Conservation (phyloP, 2,113 vertebrate species). For the Bambusicola thoracicus region DNA sequence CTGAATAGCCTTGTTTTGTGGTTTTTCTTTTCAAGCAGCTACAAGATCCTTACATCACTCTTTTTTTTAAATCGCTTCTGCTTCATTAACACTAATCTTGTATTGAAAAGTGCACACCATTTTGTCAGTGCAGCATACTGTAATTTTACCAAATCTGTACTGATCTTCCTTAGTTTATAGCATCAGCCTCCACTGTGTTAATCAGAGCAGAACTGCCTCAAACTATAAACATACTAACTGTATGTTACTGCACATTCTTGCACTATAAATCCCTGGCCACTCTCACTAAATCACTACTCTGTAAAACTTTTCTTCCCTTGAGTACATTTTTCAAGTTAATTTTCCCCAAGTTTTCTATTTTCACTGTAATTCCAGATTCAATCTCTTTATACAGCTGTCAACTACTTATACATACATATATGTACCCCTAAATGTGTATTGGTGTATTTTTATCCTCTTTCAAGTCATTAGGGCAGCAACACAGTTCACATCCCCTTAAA, state of each 20-base stretch:
- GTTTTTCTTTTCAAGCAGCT: background rate
- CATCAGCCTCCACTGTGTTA: background rate
- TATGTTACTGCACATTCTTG: background rate
- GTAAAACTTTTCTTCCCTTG: background rate
- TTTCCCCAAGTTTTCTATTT: background rate
- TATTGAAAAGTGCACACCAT: background rate
- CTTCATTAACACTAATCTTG: background rate
- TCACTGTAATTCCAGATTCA: background rate
- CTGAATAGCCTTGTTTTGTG: background rate
- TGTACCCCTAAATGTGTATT: background rate
- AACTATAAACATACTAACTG: background rate
- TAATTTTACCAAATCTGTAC: background rate
- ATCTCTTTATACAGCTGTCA: background rate
- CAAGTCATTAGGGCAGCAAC: background rate
- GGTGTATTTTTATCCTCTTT: background rate
- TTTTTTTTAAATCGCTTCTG: background rate
- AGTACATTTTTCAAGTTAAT: slow-evolving; percentile 2
- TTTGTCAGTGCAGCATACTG: background rate
- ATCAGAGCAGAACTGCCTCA: background rate
- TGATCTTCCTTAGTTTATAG: background rate
- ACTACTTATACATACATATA: background rate
- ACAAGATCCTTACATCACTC: background rate
- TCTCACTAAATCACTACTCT: background rate
- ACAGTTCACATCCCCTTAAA: background rate
- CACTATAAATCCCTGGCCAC: background rate